These are phyloP conservation scores for Sycophila sp. DNA, from an alignment of 1,140 invertebrate genomes.

Conservation along the genomic window DNA sequence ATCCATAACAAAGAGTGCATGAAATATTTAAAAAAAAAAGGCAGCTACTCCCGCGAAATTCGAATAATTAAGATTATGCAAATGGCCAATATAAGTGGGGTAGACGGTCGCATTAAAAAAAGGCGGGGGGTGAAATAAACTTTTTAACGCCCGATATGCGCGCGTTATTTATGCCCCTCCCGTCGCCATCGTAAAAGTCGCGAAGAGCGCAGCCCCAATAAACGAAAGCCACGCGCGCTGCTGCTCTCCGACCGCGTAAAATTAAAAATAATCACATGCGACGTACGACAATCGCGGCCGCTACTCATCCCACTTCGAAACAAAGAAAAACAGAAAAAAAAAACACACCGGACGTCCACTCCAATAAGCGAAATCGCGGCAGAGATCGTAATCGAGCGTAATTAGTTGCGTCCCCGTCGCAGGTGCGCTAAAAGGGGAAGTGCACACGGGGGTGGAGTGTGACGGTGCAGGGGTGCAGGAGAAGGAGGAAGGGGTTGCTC, in stretches of 20 bases:
- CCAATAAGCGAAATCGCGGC: neutral
- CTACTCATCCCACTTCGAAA: too few species aligned
- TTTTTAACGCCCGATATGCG: neutral
- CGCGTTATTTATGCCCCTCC: neutral
- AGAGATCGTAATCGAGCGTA: neutral
- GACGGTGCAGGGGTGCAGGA: neutral
- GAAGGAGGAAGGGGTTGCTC: neutral
- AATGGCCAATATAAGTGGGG: constrained; percentile 12
- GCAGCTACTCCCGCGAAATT: neutral
- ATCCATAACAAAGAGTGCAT: too few species aligned
- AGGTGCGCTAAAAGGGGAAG: neutral
- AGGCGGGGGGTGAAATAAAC: constrained; percentile 4
- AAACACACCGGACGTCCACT: too few species aligned
- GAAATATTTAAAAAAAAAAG: too few species aligned
- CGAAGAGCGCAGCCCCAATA: neutral
- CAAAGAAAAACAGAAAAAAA: too few species aligned
- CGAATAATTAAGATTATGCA: constrained; percentile 27
- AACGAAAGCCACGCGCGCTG: neutral
- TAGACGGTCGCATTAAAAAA: constrained; percentile 4
- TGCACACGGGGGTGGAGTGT: neutral
- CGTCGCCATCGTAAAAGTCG: neutral
- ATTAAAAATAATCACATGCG: neutral
- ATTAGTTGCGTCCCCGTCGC: too few species aligned
- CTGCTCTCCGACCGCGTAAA: neutral
- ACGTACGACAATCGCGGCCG: too few species aligned